These are phyloP conservation scores for Xestia c-nigrum DNA, from an alignment of 2,888 invertebrate species.

Conservation along the genomic window DNA sequence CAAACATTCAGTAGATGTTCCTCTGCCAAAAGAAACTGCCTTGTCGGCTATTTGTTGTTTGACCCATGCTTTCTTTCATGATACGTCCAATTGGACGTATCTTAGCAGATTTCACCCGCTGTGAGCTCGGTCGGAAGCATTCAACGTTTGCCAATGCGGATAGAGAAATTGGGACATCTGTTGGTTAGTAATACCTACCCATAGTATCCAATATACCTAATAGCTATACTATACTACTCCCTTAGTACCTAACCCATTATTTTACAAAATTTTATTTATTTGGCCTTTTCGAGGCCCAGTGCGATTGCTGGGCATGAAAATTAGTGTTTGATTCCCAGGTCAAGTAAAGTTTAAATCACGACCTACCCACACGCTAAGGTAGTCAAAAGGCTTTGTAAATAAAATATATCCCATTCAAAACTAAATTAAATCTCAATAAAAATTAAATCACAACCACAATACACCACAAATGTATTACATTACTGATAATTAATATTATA, in stretches of 20 bases:
- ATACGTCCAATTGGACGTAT: slow-evolving; percentile 16
- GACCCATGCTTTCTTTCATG: slow-evolving; percentile 14
- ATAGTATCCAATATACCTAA: no score
- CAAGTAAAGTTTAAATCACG: neutral
- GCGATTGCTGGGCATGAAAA: neutral
- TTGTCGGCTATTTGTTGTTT: neutral
- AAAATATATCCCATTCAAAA: neutral
- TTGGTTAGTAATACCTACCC: neutral
- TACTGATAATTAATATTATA: slow-evolving; percentile 35
- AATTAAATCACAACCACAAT: no score
- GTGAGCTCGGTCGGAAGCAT: neutral
- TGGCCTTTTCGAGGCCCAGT: neutral
- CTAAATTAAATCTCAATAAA: no score
- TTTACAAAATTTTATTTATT: no score
- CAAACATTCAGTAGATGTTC: neutral
- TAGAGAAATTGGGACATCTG: slow-evolving; percentile 21
- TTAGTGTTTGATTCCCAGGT: neutral
- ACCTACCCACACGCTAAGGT: neutral
- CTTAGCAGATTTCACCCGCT: slow-evolving; percentile 28
- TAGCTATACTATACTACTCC: no score
- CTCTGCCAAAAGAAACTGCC: slow-evolving; percentile 25
- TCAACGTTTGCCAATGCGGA: slow-evolving; percentile 30
- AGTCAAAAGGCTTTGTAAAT: neutral
- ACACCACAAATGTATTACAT: slow-evolving; percentile 18
- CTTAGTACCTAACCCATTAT: no score